These are phyloP conservation scores for Strix uralensis DNA, from an alignment of 2,113 vertebrate genomes.

Conservation along the genomic window DNA sequence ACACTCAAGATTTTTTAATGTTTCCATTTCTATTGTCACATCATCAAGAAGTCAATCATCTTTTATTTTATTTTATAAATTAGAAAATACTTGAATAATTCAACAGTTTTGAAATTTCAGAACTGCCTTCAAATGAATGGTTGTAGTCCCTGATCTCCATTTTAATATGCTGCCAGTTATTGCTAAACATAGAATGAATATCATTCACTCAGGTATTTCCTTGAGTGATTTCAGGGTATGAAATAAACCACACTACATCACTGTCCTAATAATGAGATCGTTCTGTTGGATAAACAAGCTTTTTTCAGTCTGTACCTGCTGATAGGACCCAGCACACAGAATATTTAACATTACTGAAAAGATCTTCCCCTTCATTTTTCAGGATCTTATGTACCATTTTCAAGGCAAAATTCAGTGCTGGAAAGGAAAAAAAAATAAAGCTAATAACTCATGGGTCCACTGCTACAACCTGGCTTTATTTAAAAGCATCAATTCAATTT, in stretches of 20 bases:
- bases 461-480: slow-evolving; percentile 20
- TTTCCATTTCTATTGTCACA: slow-evolving; percentile 1
- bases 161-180: slow-evolving; percentile 69
- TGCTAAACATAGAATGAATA: slow-evolving; percentile 44
- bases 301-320: slow-evolving; percentile 45
- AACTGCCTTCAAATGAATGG: background rate
- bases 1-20: background rate
- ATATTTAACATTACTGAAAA: slow-evolving; percentile 56
- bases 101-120: slow-evolving; percentile 62
- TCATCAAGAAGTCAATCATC: slow-evolving; percentile 47
- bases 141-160: slow-evolving; percentile 50
- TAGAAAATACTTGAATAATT: slow-evolving; percentile 69
- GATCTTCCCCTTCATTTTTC: slow-evolving; percentile 38
- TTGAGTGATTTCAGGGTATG: slow-evolving; percentile 54
- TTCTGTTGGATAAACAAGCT: slow-evolving; percentile 67
- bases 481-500: slow-evolving; percentile 52
- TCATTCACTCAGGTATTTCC: slow-evolving; percentile 52
- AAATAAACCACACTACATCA: slow-evolving; percentile 64
- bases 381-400: slow-evolving; percentile 35
- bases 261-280: slow-evolving; percentile 63
- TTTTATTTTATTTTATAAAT: slow-evolving; percentile 59
- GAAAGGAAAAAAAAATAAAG: slow-evolving; percentile 61
- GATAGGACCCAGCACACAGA: slow-evolving; percentile 53
- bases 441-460: background rate
- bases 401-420: slow-evolving; percentile 52